These are phyloP conservation scores for Apodemia hepburni DNA, from an alignment of 2,888 invertebrate genomes.

Conservation along the genomic window DNA sequence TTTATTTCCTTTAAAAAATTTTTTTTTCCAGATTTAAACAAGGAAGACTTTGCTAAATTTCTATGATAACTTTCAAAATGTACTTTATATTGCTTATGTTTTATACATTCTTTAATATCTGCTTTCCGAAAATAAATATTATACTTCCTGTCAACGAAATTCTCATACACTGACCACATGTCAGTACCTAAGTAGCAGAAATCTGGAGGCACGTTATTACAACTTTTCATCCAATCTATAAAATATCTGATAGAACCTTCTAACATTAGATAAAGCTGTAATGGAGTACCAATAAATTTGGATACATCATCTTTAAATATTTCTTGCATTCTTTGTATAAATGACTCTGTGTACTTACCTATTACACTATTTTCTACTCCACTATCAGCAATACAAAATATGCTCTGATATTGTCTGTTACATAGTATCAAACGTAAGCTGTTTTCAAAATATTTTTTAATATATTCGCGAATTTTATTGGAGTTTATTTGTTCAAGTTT, in stretches of 20 bases:
- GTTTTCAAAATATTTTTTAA: background rate
- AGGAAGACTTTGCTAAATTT: background rate
- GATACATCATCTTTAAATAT: conserved; percentile 1
- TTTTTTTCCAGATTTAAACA: background rate
- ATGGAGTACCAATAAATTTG: conserved; percentile 11
- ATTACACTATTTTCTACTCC: background rate
- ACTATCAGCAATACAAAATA: background rate
- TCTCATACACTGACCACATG: conserved; percentile 13
- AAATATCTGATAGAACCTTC: conserved; percentile 3
- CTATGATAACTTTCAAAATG: background rate
- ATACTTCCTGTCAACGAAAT: conserved; percentile 4
- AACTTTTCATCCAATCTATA: background rate
- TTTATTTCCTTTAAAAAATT: background rate
- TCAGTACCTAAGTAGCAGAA: conserved; percentile 9
- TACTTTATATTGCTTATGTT: background rate
- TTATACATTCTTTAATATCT: background rate
- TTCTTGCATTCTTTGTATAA: conserved; percentile 1
- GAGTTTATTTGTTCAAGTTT: background rate
- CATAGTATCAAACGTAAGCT: background rate
- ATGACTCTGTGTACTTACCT: background rate
- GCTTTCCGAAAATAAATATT: conserved; percentile 8
- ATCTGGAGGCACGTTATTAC: background rate
- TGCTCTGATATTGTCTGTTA: background rate
- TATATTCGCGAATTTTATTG: background rate
- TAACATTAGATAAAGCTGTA: conserved; percentile 16